Percentiles rank a stretch among this genome's conserved stretches.
Evolutionary conservation across 2,113 vertebrate species (phyloP).

Genomic region (Clupea harengus): DNA sequence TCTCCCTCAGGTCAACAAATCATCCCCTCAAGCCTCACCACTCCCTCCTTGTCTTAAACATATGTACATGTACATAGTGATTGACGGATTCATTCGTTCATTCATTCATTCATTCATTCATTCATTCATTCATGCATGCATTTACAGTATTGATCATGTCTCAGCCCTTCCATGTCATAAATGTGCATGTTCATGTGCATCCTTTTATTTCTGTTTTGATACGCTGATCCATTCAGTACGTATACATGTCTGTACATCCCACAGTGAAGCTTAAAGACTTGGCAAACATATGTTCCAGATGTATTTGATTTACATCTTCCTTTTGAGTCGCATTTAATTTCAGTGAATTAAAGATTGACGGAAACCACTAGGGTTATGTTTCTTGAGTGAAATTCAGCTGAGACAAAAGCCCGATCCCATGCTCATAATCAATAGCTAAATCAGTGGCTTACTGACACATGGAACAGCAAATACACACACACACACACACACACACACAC

Average conservation of each 20-base stretch:
- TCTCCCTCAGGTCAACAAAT: no score
- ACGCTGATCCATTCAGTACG: no score
- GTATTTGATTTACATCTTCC: no score
- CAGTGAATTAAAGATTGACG: no score
- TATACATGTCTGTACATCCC: no score
- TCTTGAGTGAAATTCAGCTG: not conserved
- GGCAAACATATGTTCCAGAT: no score
- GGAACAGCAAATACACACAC: not conserved
- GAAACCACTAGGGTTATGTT: not conserved
- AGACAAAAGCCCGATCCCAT: not conserved
- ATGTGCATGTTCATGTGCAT: not conserved
- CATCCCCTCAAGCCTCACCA: no score
- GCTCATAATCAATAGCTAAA: not conserved
- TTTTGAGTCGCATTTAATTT: no score
- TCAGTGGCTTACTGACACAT: not conserved
- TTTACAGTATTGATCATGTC: not conserved
- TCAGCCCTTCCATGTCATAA: not conserved
- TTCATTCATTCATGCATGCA: not conserved
- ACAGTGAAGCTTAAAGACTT: no score
- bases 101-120: not conserved
- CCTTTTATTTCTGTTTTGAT: no score
- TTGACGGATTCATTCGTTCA: not conserved
- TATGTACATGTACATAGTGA: not conserved
- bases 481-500: not conserved
- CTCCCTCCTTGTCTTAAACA: no score